Conservation (phyloP, 2,797 vertebrate species). For the Betta splendens region DNA sequence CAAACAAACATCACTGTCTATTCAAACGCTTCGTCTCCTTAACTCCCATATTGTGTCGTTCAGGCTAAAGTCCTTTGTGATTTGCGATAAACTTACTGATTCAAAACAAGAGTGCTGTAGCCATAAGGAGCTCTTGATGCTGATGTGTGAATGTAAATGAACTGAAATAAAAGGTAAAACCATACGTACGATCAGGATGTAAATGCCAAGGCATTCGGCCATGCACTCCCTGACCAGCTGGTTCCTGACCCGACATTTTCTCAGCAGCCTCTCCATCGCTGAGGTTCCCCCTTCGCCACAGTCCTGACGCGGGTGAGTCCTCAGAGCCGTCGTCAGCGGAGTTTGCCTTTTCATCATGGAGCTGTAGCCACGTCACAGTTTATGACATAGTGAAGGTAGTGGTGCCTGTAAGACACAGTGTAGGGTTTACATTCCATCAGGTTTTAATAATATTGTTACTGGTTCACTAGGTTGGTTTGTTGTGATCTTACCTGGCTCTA, state of each 20-base stretch:
- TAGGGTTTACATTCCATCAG: conserved; percentile 18
- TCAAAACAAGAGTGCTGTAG: conserved; percentile 14
- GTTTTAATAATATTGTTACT: neutral
- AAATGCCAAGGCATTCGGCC: conserved; percentile 80
- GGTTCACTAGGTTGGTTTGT: neutral
- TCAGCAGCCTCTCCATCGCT: conserved; percentile 72
- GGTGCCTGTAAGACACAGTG: conserved; percentile 9
- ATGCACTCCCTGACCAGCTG: conserved; percentile 75
- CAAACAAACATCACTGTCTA: neutral
- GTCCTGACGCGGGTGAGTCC: conserved; percentile 9
- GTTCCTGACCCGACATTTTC: conserved; percentile 69
- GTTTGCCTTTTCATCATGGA: conserved; percentile 59
- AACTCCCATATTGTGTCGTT: neutral
- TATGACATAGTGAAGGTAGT: conserved; percentile 40
- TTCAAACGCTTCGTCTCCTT: neutral
- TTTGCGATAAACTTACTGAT: conserved; percentile 30
- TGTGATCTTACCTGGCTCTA: conserved; percentile 32
- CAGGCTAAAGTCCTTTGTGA: conserved; percentile 73
- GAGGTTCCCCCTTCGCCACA: conserved; percentile 6
- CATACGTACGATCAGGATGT: conserved; percentile 79
- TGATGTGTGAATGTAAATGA: neutral
- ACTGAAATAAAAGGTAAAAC: neutral
- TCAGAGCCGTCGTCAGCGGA: conserved; percentile 33
- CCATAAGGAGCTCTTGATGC: neutral
- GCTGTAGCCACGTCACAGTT: conserved; percentile 60